A percentile compares a stretch with the other conserved stretches of the same genome.
Conservation (phyloP, 2,113 vertebrate species). For the Condylura cristata region DNA sequence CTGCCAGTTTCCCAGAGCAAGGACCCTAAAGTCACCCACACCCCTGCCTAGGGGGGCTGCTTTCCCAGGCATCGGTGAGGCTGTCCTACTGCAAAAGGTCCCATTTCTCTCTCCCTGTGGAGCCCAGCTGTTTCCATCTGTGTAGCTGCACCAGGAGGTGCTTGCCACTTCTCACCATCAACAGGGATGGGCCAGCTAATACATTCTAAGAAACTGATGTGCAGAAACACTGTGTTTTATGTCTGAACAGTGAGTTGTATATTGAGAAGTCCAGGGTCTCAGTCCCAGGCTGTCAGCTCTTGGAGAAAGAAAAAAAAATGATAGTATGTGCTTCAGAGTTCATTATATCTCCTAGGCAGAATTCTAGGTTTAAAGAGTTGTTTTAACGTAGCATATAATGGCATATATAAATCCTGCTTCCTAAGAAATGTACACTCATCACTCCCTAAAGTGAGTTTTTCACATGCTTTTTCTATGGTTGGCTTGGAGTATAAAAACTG, state of each 20-base stretch:
- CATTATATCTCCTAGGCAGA: constrained; percentile 75
- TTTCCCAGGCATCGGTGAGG: accelerated
- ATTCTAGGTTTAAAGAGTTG: constrained; percentile 67
- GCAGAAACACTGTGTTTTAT: constrained; percentile 55
- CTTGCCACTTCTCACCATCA: not conserved
- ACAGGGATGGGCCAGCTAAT: not conserved
- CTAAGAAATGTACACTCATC: constrained; percentile 58
- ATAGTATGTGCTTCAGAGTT: constrained; percentile 63
- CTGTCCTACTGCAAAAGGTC: not conserved
- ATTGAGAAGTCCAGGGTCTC: constrained; percentile 67
- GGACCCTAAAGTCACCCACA: not conserved
- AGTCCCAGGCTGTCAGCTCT: constrained; percentile 63
- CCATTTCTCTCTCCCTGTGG: not conserved
- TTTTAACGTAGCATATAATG: constrained; percentile 74
- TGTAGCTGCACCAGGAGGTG: not conserved
- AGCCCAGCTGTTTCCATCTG: not conserved
- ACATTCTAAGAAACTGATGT: constrained; percentile 42
- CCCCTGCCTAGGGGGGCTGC: accelerated
- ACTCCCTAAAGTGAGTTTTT: constrained; percentile 72
- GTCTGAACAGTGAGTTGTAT: constrained; percentile 60
- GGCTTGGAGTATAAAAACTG: constrained; percentile 57
- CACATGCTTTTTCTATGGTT: constrained; percentile 64
- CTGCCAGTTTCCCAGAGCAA: not conserved
- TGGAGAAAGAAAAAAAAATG: not conserved
- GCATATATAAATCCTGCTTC: constrained; percentile 69